Evolutionary conservation across 35 echinoderm and acorn worm species (phyloP), one percentile per base, ranked within the genome.

Genomic region (Amphiura filiformis): DNA sequence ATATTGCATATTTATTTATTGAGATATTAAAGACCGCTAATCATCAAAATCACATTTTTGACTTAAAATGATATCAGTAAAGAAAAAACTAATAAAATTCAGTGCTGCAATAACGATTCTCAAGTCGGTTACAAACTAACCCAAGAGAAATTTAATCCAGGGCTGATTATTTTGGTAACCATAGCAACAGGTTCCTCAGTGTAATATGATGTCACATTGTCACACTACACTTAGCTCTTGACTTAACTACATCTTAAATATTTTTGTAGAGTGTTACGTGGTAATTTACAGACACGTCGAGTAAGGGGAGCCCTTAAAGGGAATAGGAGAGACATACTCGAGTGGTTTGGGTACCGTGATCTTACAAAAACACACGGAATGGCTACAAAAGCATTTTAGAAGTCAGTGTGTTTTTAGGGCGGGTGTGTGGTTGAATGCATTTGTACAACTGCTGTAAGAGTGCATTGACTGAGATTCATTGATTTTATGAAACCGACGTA

Each of bases 171-270:
- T n/a, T 23, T 26, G 28, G 61, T 70, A 15, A n/a, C 61, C 61
- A 70, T 70, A 23, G 61, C 61, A 70, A 70, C 61, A 18, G 1
- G 28, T 70, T 70, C 61, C 61, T 70, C 28, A 13, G 61, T 70
- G 61, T 70, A 70, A 70, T 70, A 70, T 70, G 61, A 70, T 70
- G 61, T 70, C 61, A 70, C 61, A 70, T 70, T 70, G 61, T 70
- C 61, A 11, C 61, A 70, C 61, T 70, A 70, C 61, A 70, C 61
- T 23, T 70, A 3, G 28, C 61, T 13, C 7, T 70, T 70, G 61
- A 70, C 26, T 70, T 15, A 11, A 70, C 61, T 70, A 18, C 9
- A 70, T 11, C 61, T 70, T 70, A 30, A 70, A 70, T 30, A 26
- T 26, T 70, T 70, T 70, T 70, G 2, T 11, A 18, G 28, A 15